A percentile compares a stretch with the other conserved stretches of the same genome.
phyloP scores from a whole-genome alignment of 2,797 vertebrate species.

The Catamblyrhynchus diadema region DNA sequence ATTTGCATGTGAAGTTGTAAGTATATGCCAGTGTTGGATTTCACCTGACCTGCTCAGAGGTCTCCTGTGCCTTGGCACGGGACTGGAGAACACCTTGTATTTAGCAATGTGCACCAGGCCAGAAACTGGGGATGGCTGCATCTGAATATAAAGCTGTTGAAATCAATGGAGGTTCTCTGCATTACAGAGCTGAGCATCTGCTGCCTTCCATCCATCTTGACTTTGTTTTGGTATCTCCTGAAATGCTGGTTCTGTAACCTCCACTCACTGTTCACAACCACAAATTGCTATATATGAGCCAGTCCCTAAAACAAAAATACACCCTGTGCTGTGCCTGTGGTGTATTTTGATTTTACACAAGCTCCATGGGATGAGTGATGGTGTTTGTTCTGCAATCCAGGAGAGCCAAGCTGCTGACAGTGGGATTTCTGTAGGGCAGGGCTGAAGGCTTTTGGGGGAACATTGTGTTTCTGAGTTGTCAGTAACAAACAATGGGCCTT shows the following conservation, averaged over 20 bases:
- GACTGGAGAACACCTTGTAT: background rate
- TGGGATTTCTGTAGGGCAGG: background rate
- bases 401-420: background rate
- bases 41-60: background rate
- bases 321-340: background rate
- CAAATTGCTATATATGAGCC: background rate
- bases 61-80: background rate
- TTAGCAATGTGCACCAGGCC: background rate
- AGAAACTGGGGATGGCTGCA: background rate
- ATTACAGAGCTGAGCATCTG: background rate
- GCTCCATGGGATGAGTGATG: rapidly evolving
- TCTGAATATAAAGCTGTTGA: background rate
- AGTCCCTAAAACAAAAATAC: background rate
- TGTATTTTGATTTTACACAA: background rate
- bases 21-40: background rate
- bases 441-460: background rate
- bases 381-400: background rate
- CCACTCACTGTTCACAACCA: background rate
- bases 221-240: background rate
- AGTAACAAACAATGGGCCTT: background rate
- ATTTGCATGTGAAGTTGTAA: background rate
- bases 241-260: background rate
- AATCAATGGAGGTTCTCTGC: background rate
- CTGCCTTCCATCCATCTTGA: background rate
- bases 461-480: background rate